Evolutionary conservation across 2,888 invertebrate genomes (phyloP), one percentile per base, ranked within the genome.

Genomic region (Rhyacophila evoluta): DNA sequence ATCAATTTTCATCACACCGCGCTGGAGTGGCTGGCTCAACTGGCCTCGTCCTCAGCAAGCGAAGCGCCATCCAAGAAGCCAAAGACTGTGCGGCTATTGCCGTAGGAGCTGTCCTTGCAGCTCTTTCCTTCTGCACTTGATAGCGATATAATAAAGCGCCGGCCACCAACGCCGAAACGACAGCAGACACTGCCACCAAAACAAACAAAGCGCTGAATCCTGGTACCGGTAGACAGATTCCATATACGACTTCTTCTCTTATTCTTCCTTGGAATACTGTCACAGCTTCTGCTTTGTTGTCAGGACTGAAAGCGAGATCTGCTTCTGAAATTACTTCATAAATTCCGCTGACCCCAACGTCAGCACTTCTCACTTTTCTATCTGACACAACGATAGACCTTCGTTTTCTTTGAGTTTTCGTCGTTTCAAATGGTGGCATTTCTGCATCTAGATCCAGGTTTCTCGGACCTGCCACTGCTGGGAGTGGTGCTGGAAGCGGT

Each of bases 281-380:
- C 0, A 96, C 95, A 0, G 95, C 93, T 86, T 96, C 96, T 70
- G 93, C 92, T 83, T 93, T 91, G 73, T 92, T 90, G 84, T 96
- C 95, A 0, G 97, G 96, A 83, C 95, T 95, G 86, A 97, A 97
- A 38, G 95, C 96, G 41, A 97, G 88, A 86, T 97, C 97, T 0
- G 96, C 96, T 86, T 97, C 96, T 2, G 97, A 97, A 78, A 97
- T 96, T 70, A 97, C 96, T 83, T 97, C 96, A 86, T 97, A 97
- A 25, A 96, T 91, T 0, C 96, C 95, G 82, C 95, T 95, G 1
- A 97, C 97, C 4, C 97, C 97, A 0, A 97, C 95, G 85, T 96
- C 96, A 1, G 96, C 94, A 81, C 95, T 95, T 74, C 95, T 92
- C 0, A 92, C 94, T 84, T 95, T 94, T 11, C 95, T 91, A 84